Base-by-base conservation (phyloP, 1,140 invertebrate genomes). In the Formica selysi region DNA sequence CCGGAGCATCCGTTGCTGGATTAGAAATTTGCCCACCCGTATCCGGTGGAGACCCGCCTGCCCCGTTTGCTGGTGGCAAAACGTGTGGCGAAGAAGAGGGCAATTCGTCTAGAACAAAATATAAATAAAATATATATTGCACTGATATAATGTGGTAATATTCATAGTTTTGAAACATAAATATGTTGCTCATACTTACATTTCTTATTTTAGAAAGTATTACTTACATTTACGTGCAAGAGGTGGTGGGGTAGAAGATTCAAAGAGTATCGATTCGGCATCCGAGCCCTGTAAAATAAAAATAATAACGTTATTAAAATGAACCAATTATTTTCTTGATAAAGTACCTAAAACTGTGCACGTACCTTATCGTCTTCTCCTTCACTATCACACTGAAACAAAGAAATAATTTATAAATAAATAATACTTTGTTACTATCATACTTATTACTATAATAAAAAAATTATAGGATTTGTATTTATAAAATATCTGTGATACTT, bases 331-430 rank as follows among this genome's bases (percentile, higher is more conserved):
- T 79, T n/a, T 48, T 11, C n/a, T 44, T 26, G 41, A n/a, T 16
- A n/a, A 8, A 38, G 2, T 57, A 74, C 67, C 22, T 65, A 36
- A 10, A 73, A 57, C 68, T 51, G 10, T 51, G 10, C 41, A 94
- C 97, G 96, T 96, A 97, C 97, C 97, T 97, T 98, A 96, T 97
- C 97, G 95, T 98, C 97, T 95, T 97, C 97, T 95, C 97, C 97
- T 96, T 97, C 97, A 96, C 97, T 98, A 98, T 98, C 97, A 98
- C 97, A 98, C 97, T 98, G 96, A 88, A 97, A 97, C 92, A 95
- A 87, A 71, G 38, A 61, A 70, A 62, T 29, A 65, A 68, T 48
- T 51, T 51, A 51, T 13, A 85, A 64, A 19, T 13, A 79, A 64
- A 84, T 38, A 73, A 68, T 65, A 51, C 3, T 4, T 32, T 7